These are phyloP conservation scores for Tinea pellionella DNA, from an alignment of 2,888 invertebrate species.

Conservation along the genomic window DNA sequence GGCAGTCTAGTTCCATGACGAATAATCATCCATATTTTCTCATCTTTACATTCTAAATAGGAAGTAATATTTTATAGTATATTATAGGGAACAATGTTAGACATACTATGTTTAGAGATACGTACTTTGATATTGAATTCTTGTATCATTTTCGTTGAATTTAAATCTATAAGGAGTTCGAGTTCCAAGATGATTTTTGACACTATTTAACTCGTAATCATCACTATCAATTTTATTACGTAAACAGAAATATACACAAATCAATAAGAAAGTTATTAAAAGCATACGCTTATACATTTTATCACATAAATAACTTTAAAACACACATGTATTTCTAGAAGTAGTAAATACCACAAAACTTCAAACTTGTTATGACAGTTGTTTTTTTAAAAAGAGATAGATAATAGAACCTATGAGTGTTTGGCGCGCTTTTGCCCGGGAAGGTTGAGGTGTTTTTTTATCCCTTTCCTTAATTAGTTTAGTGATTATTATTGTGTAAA, in stretches of 20 bases:
- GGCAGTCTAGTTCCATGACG: slow-evolving; percentile 86
- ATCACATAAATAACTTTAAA: not conserved
- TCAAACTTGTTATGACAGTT: not conserved
- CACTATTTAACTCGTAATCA: not conserved
- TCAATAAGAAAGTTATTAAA: not conserved
- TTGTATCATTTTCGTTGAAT: slow-evolving; percentile 72
- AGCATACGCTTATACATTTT: not conserved
- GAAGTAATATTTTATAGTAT: not conserved
- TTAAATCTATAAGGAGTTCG: slow-evolving; percentile 81
- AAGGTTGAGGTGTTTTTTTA: no score
- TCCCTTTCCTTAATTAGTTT: no score
- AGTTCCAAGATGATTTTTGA: slow-evolving; percentile 65
- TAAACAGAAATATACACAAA: not conserved
- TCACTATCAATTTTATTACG: not conserved
- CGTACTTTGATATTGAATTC: slow-evolving; percentile 71
- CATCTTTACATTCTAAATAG: slow-evolving; percentile 71
- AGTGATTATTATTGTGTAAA: no score
- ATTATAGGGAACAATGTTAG: not conserved
- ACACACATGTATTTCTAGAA: no score
- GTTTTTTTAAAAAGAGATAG: not conserved
- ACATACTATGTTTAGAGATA: slow-evolving; percentile 14
- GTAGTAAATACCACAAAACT: no score
- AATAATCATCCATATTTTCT: slow-evolving; percentile 79
- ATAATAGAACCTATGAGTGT: no score
- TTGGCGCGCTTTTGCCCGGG: no score